Evolutionary conservation across 2,113 vertebrate species (phyloP), one percentile per base, ranked within the genome.

Genomic region (Ammospiza nelsoni): DNA sequence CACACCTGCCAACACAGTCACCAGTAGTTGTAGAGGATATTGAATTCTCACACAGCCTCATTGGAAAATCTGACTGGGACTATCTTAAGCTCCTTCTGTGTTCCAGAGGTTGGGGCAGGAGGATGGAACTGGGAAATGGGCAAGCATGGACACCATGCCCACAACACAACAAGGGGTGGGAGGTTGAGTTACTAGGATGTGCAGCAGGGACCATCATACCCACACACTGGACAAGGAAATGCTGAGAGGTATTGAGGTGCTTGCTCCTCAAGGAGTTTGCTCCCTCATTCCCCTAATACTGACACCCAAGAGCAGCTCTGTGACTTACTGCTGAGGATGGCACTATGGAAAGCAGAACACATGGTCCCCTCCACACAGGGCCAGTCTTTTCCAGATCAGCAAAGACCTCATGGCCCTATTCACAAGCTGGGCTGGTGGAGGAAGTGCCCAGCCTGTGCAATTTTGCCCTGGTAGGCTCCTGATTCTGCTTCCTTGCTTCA

Each of bases 211-310:
- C 31, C 55, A 12, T 28, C 2, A 1, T 17, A 35, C 22, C n/a
- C 66, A 8, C 0, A 1, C 3, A 11, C 16, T 75, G 5, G 0
- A 33, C 28, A n/a, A 35, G 46, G 43, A 79, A 72, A 61, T 68
- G 37, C 75, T 84, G 57, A 79, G 51, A 69, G 59, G 20, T 90
- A 22, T 39, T 5, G 1, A 46, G 25, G 17, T 82, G 44, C 31
- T 72, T 62, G 13, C 9, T 54, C 62, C 41, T 33, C 15, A 65
- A 55, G 46, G 57, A 51, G 25, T 43, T 72, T 74, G 22, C 31
- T 73, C 33, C 48, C 13, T 92, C 37, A 19, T 28, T 33, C 4
- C 52, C 37, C 37, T 41, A 35, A n/a, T 27, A 27, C 39, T 9
- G 9, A 33, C 43, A 13, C 33, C 27, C 23, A 24, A 10, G 55